Conservation (phyloP, 2,888 invertebrate species). For the Drosophila anomelani region DNA sequence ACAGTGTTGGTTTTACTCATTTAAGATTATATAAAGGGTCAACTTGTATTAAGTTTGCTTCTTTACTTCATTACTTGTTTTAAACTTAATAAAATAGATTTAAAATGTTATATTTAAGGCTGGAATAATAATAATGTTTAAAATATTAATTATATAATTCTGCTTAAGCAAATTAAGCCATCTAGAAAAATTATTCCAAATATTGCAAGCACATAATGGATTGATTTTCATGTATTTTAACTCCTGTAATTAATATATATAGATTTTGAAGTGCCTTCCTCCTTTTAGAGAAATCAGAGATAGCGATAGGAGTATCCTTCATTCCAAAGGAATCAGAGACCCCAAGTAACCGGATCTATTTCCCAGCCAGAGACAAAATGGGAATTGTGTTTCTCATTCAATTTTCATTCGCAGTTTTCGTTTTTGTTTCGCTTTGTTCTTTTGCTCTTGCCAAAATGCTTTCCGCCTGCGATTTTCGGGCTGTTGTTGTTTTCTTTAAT, state of each 20-base stretch:
- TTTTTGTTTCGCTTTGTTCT: conserved; percentile 12
- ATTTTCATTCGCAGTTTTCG: conserved; percentile 22
- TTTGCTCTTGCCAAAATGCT: conserved; percentile 10
- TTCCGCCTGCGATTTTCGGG: conserved; percentile 39
- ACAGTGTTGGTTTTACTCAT: background rate
- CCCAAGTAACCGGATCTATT: conserved; percentile 46
- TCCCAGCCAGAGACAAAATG: conserved; percentile 24
- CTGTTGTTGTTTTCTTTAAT: conserved; percentile 54
- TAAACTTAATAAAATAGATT: no score
- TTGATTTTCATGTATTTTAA: no score
- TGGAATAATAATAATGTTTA: no score
- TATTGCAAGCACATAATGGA: no score
- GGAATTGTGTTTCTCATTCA: conserved; percentile 31
- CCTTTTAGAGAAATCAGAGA: background rate
- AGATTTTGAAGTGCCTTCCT: background rate
- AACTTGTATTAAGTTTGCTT: background rate
- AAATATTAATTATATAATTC: no score
- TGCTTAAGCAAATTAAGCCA: no score
- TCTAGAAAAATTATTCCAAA: no score
- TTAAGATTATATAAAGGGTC: background rate
- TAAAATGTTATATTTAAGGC: no score
- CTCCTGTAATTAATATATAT: no score
- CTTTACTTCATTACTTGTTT: no score
- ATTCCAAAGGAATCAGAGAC: background rate
- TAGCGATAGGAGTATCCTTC: background rate